These are phyloP conservation scores for Carcinoscorpius rotundicauda DNA, from an alignment of 1,140 invertebrate species.

Conservation along the genomic window DNA sequence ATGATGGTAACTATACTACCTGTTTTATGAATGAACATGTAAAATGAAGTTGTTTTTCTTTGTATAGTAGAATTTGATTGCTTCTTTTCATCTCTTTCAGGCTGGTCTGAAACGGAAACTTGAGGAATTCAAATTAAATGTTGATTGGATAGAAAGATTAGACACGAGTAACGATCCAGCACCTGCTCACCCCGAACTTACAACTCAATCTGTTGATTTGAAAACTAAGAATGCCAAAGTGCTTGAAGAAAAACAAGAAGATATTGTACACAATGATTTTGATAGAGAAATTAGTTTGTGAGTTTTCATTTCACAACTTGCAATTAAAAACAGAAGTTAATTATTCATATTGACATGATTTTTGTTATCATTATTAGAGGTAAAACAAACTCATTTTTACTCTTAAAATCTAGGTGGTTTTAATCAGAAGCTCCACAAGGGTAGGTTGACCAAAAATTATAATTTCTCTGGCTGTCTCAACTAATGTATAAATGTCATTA, in stretches of 20 bases:
- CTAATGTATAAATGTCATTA: no score
- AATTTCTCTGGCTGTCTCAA: no score
- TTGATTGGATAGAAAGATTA: conserved; percentile 74
- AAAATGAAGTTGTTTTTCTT: no score
- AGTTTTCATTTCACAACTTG: conserved; percentile 19
- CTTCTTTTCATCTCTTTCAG: conserved; percentile 3
- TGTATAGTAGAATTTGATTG: no score
- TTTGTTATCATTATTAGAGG: no score
- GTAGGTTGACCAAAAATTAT: no score
- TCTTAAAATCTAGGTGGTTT: no score
- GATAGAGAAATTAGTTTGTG: conserved; percentile 74
- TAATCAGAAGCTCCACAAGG: no score
- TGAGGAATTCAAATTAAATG: conserved; percentile 51
- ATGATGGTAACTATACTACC: no score
- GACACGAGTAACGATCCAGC: conserved; percentile 62
- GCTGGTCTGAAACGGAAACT: conserved; percentile 50
- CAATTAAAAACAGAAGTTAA: not conserved
- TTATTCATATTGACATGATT: not conserved
- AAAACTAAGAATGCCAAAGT: conserved; percentile 49
- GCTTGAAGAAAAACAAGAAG: conserved; percentile 38
- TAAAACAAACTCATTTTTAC: no score
- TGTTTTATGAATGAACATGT: no score
- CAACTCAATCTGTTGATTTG: conserved; percentile 34
- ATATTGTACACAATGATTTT: conserved; percentile 82
- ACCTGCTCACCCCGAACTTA: conserved; percentile 64